Evolutionary conservation across 2,888 invertebrate genomes (phyloP), one percentile per base, ranked within the genome.

Genomic region (Ennomos quercinarius): DNA sequence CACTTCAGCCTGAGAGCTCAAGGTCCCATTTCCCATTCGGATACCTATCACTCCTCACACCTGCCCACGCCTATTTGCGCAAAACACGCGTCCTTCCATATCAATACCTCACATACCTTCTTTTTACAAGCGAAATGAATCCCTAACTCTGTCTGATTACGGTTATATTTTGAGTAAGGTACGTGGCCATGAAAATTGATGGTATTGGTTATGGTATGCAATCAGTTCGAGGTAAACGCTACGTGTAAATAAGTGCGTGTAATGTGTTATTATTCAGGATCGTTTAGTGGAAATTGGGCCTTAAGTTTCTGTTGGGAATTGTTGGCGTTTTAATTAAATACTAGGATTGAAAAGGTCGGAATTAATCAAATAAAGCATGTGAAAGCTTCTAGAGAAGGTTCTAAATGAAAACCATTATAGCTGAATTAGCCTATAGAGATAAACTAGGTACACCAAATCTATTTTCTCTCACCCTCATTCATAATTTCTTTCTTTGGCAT

Each of bases 21-120:
- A 60, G 58, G 54, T 58, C 71, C 70, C 71, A 73, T 74, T 71
- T 71, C 71, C 70, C 58, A 62, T 41, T 52, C 71, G 66, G 65
- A 72, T 68, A 72, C 66, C 67, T 66, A 67, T 67, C 66, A 64
- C 58, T 46, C 54, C 61, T 63, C 63, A 54, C 78, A 78, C 78
- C 78, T 78, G 75, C 72, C 66, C 66, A 51, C 68, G 57, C 70
- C 71, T 72, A 68, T 76, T 71, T 71, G 76, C 78, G 80, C 77
- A 79, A 80, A 80, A 82, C 76, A 76, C 76, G 75, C 74, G 81
- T 80, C 83, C 84, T 84, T 80, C 80, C 76, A 80, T 80, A 77
- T 78, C 74, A 76, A 77, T 76, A 70, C 69, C 63, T 74, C 70
- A 73, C 70, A 66, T 66, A 63, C 37, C 58, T 5, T 49, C 43